Conservation (phyloP, 2,888 invertebrate genomes). For the Scaptomyza reducta region DNA sequence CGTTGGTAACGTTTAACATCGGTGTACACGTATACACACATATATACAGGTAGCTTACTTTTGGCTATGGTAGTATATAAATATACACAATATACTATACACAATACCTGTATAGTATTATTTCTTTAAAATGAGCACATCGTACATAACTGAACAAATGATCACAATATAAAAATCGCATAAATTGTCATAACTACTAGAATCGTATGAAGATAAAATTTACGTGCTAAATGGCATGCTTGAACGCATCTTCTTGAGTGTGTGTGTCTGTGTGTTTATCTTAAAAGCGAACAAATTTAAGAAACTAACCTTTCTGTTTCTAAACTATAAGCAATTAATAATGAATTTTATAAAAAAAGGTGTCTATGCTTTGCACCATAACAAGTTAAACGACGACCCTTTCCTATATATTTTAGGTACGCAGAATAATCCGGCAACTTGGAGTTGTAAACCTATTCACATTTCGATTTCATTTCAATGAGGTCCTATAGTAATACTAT, state of each 20-base stretch:
- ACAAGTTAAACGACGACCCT: conserved; percentile 13
- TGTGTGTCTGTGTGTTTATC: conserved; percentile 12
- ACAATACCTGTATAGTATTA: conserved; percentile 22
- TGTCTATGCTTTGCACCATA: conserved; percentile 55
- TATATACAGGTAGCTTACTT: conserved; percentile 18
- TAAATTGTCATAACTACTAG: conserved; percentile 21
- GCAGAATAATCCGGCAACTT: conserved; percentile 53
- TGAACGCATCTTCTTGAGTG: conserved; percentile 54
- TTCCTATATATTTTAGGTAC: conserved; percentile 54
- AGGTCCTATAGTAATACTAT: conserved; percentile 47
- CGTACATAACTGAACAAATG: conserved; percentile 48
- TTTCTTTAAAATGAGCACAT: conserved; percentile 33
- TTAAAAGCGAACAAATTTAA: conserved; percentile 15
- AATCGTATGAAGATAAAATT: conserved; percentile 3
- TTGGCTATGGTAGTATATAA: conserved; percentile 20
- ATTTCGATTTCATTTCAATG: conserved; percentile 55
- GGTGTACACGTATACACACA: conserved; percentile 22
- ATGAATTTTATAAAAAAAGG: conserved; percentile 19
- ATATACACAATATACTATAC: conserved; percentile 1
- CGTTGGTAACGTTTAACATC: conserved; percentile 70
- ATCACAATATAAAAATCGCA: conserved; percentile 50
- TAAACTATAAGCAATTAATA: background rate
- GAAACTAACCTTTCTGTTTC: background rate
- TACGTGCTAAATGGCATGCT: conserved; percentile 59
- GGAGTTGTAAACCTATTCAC: conserved; percentile 59